Evolutionary conservation across 2,797 vertebrate genomes (phyloP), one percentile per base, ranked within the genome.

Genomic region (Poecile montanus): DNA sequence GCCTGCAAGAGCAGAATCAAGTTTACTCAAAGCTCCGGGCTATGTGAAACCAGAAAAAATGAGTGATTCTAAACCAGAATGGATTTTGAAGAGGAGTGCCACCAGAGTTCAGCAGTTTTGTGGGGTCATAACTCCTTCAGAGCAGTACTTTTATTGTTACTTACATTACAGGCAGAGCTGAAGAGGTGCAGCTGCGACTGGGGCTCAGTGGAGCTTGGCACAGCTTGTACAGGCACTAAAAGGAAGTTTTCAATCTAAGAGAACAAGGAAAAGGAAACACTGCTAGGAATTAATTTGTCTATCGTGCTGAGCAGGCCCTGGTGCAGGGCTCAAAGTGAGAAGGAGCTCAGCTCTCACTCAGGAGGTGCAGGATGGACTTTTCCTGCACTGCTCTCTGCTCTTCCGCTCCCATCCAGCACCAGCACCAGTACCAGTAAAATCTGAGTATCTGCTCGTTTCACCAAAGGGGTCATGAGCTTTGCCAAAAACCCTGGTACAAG

Each of bases 311-410:
- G 72, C 82, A 76, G 53, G 26, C 54, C 8, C 29, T 34, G 63
- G 30, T 27, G 36, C 48, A 1, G 5, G 22, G 25, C 21, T 53
- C 0, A 0, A 15, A 30, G 36, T 19, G 40, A 66, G 10, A 66
- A 44, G 27, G 9, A 72, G 76, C 83, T 84, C 50, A 6, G 38
- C 25, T 27, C 44, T 42, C 44, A 2, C 16, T 17, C 30, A 17
- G 61, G 42, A 44, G 25, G 42, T 13, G 30, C 54, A 76, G 54
- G 58, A 74, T 7, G 6, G 13, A 23, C 23, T 40, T 29, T 56
- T 44, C 19, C 73, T 44, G 86, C 7, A 2, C 30, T 47, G 65
- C 72, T 44, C 18, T 1, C 8, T 11, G 29, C 54, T 56, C 6
- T 0, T 21, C 54, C 5, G 2, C 54, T 78, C 45, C 57, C 44